Base-by-base conservation (phyloP, 2,888 invertebrate species). In the Amiota minor region DNA sequence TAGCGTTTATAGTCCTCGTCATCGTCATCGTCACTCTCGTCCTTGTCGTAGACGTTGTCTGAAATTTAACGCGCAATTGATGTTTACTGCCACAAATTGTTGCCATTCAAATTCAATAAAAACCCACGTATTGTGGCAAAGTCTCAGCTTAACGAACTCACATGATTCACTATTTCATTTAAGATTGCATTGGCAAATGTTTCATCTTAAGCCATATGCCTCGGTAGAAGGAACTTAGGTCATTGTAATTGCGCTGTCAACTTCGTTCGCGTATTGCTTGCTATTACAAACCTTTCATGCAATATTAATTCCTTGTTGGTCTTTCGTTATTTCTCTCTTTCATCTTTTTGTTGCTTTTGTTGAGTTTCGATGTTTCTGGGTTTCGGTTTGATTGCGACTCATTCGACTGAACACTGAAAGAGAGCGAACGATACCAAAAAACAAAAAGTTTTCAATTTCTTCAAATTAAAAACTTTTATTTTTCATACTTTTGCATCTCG, bases 21-120 rank as follows among this genome's bases (percentile, higher is more conserved):
- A 53, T n/a, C 56, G 59, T 18, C 16, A n/a, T 14, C 35, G 53
- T 12, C 64, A 55, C 55, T 70, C 35, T 50, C 9, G 20, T 59
- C 20, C 9, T 16, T 18, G 59, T 59, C 20, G 67, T n/a, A 35
- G 20, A 45, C 62, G 45, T 62, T 62, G 62, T 20, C 14, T 53
- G 67, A 80, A 81, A 80, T 84, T 83, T 80, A 83, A 83, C 81
- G 83, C 85, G 78, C 83, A 86, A 86, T 86, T 86, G 80, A 84
- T 84, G 81, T 83, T 84, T 79, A 81, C 77, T 76, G 76, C 77
- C 80, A 75, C 80, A 81, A 83, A 83, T 77, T 72, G 73, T 65
- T 74, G 59, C 72, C 71, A 68, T 68, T 68, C 67, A 68, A 68
- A 68, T 68, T 68, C 67, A 68, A 68, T 77, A 72, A 65, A 72